phyloP scores from a whole-genome alignment of 2,888 invertebrate genomes.

The Adela reaumurella region DNA sequence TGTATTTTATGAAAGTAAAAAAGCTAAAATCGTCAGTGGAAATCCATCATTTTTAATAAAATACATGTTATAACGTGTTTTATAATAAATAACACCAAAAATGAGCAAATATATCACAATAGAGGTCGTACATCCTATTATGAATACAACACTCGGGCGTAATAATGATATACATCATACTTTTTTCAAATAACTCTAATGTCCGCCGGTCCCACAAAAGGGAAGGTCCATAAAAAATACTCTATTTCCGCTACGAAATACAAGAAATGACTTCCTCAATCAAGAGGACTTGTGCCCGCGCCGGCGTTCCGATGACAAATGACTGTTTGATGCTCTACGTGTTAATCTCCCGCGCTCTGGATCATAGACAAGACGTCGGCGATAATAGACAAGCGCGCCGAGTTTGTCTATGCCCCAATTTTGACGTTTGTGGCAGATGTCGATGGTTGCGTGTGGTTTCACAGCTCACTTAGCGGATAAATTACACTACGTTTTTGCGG shows the following conservation, averaged over 20 bases:
- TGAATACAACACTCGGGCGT: slow-evolving; percentile 19
- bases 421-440: not conserved
- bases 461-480: not conserved
- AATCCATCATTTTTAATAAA: too few relatives aligned
- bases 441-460: slow-evolving; percentile 31
- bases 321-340: slow-evolving; percentile 35
- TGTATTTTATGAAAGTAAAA: too few relatives aligned
- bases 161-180: slow-evolving; percentile 29
- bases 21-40: too few relatives aligned
- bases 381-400: too few relatives aligned
- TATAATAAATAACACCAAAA: too few relatives aligned
- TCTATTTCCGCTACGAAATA: slow-evolving; percentile 46
- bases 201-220: slow-evolving; percentile 22
- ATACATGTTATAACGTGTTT: too few relatives aligned
- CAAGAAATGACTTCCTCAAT: slow-evolving; percentile 55
- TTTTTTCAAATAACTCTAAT: slow-evolving; percentile 27
- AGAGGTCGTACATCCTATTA: too few relatives aligned
- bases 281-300: slow-evolving; percentile 25
- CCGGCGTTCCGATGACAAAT: slow-evolving; percentile 38
- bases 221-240: slow-evolving; percentile 37
- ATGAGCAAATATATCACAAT: too few relatives aligned
- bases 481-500: too few relatives aligned
- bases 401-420: not conserved
- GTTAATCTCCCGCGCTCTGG: slow-evolving; percentile 28
- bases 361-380: not conserved